Base-by-base conservation (phyloP, 2,888 invertebrate genomes). In the Galeopsomyia nigrocyanea region DNA sequence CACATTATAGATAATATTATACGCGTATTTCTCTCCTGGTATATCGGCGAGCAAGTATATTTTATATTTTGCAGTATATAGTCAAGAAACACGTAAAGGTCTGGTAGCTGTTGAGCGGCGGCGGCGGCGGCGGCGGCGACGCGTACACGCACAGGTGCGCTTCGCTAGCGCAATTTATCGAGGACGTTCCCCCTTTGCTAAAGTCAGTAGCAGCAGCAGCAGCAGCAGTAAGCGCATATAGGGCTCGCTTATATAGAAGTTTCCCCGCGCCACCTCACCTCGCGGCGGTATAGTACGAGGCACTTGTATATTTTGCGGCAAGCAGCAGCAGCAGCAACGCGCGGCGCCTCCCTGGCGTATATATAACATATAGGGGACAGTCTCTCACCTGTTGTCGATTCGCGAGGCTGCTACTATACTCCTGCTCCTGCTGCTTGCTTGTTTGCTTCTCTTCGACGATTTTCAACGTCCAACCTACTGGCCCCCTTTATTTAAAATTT, bases 301-400 rank as follows among this genome's bases (percentile, higher is more conserved):
- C 26, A 39, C 39, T 39, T 39, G 39, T 39, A 31, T n/a, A 10
- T 39, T 10, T 39, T 39, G 39, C 39, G 39, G 39, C 39, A 3
- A 39, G 39, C 5, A 39, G 39, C 39, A 39, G 39, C 10, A 13
- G 26, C 26, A 26, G 26, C 26, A 26, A 26, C 26, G 13, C 7
- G 39, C 39, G 39, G 7, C 39, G 39, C 39, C 39, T 26, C 26
- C 26, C 26, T 39, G 39, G 39, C 39, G 39, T 39, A 39, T 39
- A 39, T 39, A 39, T 39, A 39, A 39, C 39, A 39, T 39, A 39
- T 39, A 26, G 47, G 74, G 70, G 71, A 57, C 74, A 77, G 76
- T 77, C 76, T 74, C 76, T 77, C 78, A 78, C 75, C 76, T 75
- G 77, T 77, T 78, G 73, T 71, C 74, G 69, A 72, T 67, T 65